Percentiles rank a stretch among this genome's conserved stretches.
These are phyloP conservation scores for Puma concolor DNA, from an alignment of 2,113 vertebrate species.

Conservation along the genomic window DNA sequence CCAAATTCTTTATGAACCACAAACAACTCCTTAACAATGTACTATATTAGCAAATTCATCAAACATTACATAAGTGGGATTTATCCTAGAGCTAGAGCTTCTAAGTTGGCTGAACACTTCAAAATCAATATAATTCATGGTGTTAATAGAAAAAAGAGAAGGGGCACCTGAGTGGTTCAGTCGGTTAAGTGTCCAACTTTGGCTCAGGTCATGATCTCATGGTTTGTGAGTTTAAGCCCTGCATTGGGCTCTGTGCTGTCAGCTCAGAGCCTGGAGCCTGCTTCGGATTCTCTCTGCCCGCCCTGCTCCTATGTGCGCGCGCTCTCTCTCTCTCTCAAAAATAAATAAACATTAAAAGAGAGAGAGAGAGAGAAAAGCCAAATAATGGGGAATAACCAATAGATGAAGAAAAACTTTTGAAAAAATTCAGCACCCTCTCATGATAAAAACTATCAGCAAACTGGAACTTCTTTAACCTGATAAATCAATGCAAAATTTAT, in stretches of 20 bases:
- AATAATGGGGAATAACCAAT: background rate
- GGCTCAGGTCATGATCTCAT: no score
- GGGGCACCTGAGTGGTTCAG: no score
- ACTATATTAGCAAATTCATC: background rate
- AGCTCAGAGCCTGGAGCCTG: no score
- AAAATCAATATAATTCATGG: background rate
- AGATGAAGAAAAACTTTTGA: background rate
- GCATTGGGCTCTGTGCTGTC: no score
- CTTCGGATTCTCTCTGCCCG: no score
- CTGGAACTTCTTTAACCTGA: background rate
- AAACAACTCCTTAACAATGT: background rate
- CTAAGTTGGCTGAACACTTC: background rate
- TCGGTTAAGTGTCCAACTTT: no score
- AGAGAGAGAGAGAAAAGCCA: background rate
- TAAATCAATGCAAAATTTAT: background rate
- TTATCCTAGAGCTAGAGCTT: background rate
- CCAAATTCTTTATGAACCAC: background rate
- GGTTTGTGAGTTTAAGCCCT: no score
- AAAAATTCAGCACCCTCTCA: constrained; percentile 1
- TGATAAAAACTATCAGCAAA: background rate
- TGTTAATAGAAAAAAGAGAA: background rate
- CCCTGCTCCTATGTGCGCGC: no score
- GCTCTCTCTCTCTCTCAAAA: no score
- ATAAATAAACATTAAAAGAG: no score
- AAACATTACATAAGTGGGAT: background rate